Evolutionary conservation across 2,888 invertebrate species (phyloP).

Genomic region (Zygothrica quintamaculata): DNA sequence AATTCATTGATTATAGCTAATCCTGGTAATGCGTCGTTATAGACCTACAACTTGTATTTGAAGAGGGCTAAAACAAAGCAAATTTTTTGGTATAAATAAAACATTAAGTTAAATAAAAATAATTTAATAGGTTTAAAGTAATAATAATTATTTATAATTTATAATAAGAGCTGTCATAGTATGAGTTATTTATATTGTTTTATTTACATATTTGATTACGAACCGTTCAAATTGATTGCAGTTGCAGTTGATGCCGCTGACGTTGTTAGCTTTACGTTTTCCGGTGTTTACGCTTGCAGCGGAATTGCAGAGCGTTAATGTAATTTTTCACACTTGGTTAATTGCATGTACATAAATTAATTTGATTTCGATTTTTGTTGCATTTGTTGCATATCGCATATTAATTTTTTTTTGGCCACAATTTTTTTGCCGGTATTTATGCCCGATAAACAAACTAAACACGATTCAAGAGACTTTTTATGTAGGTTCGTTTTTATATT

Average conservation of each 20-base stretch:
- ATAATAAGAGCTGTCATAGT: neutral
- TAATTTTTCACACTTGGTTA: conserved; percentile 46
- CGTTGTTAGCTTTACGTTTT: no score
- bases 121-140: no score
- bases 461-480: neutral
- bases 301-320: conserved; percentile 32
- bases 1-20: no score
- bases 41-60: no score
- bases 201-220: conserved; percentile 14
- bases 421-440: conserved; percentile 47
- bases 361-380: conserved; percentile 15
- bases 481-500: conserved; percentile 4
- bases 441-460: conserved; percentile 20
- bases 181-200: neutral
- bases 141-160: neutral
- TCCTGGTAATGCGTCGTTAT: no score
- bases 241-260: conserved; percentile 9
- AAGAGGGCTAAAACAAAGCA: no score
- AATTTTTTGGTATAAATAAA: no score
- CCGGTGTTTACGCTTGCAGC: conserved; percentile 20
- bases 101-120: no score
- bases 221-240: conserved; percentile 30
- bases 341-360: conserved; percentile 21
- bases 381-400: conserved; percentile 33
- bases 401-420: conserved; percentile 42